phyloP scores from a whole-genome alignment of 2,113 vertebrate species.

The Labrus mixtus region DNA sequence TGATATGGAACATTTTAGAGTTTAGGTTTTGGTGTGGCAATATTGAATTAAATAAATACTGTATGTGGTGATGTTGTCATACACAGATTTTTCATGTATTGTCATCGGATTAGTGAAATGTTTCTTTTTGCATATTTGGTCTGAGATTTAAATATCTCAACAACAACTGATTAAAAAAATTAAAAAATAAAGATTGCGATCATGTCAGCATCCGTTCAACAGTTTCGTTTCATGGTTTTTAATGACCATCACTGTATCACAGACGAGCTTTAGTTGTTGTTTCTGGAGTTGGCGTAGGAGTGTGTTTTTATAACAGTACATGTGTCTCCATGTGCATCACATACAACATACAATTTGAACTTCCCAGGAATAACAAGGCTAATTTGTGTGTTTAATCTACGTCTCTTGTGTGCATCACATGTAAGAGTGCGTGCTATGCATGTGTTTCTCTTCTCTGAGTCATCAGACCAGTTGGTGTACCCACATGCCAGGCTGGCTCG shows the following conservation, averaged over 20 bases:
- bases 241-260: too few species aligned
- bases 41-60: too few species aligned
- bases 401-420: conserved; percentile 27
- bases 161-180: background rate
- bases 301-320: background rate
- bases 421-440: conserved; percentile 15
- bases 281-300: background rate
- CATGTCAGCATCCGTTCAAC: background rate
- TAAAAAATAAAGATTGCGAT: too few species aligned
- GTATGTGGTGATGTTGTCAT: too few species aligned
- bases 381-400: conserved; percentile 16
- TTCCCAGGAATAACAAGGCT: background rate
- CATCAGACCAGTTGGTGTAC: conserved; percentile 77
- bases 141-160: background rate
- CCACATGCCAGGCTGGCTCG: conserved; percentile 70
- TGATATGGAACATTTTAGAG: too few species aligned
- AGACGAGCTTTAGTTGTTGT: background rate
- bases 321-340: background rate
- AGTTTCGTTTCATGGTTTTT: background rate
- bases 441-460: conserved; percentile 67
- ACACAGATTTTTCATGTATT: too few species aligned
- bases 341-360: background rate
- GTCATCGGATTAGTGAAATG: too few species aligned
- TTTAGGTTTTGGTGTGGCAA: too few species aligned
- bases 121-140: background rate